Base-by-base conservation (phyloP, 2,113 vertebrate species). In the Pantherophis guttatus region DNA sequence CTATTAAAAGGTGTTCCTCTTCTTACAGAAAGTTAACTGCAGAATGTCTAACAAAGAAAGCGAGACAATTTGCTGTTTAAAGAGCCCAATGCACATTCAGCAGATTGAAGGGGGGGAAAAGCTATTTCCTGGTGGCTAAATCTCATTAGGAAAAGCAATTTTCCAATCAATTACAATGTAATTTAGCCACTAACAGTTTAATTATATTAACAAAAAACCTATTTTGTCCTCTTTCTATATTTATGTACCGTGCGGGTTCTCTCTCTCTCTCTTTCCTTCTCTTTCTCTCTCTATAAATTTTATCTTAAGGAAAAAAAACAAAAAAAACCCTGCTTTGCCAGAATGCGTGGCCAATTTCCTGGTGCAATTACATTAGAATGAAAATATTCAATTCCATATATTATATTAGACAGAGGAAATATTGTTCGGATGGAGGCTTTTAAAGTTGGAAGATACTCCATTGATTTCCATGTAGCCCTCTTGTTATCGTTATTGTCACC, bases 101-200 rank as follows among this genome's bases (percentile, higher is more conserved):
- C 86, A 81, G 92, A 97, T 92, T 94, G 93, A 95, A 96, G 95
- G 54, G 53, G 53, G 23, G 26, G 94, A 95, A 94, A 95, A 95
- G 91, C 92, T 92, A 97, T 97, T 97, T 98, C 96, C 96, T 96
- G 94, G 95, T 97, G 94, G 96, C 97, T 97, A 97, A 97, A 97
- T 97, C 96, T 98, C 97, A 98, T 98, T 98, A 94, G 97, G 98
- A 87, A 98, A 97, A 97, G 96, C 97, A 97, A 98, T 97, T 98
- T 98, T 95, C 96, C 94, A 96, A 98, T 98, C 97, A 98, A 97
- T 98, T 98, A 97, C 97, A 97, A 96, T 96, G 94, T 94, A 97
- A 96, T 98, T 98, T 97, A 97, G 94, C 94, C 96, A 96, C 97
- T 97, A 97, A 97, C 96, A 97, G 94, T 97, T 98, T 98, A 97